A percentile compares a stretch with the other conserved stretches of the same genome.
These are phyloP conservation scores for Hirtodrosophila histrioides DNA, from an alignment of 2,888 invertebrate species.

Conservation along the genomic window DNA sequence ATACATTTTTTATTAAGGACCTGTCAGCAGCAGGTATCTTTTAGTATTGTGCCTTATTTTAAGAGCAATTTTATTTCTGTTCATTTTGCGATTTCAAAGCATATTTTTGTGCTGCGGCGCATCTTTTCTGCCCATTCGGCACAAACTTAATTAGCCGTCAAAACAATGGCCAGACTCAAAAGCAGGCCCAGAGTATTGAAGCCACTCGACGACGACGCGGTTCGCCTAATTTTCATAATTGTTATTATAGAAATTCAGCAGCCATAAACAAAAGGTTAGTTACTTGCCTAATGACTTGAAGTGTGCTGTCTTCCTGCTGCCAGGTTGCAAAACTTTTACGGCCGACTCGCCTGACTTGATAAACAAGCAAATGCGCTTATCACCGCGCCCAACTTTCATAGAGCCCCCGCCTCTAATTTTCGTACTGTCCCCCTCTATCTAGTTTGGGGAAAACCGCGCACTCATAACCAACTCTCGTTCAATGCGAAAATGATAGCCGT, in stretches of 20 bases:
- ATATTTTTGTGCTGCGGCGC: slow-evolving; percentile 52
- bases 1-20: slow-evolving; percentile 24
- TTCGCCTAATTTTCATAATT: slow-evolving; percentile 78
- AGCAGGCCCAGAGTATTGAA: neutral
- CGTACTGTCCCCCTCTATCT: slow-evolving; percentile 24
- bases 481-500: slow-evolving; percentile 78
- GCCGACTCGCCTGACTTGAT: slow-evolving; percentile 58
- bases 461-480: slow-evolving; percentile 61
- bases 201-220: slow-evolving; percentile 14
- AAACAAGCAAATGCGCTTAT: slow-evolving; percentile 78
- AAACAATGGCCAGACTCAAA: slow-evolving; percentile 58
- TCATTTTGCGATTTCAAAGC: slow-evolving; percentile 43
- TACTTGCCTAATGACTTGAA: slow-evolving; percentile 78
- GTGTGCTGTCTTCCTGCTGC: slow-evolving; percentile 42
- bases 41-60: slow-evolving; percentile 12
- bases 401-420: neutral
- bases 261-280: slow-evolving; percentile 81
- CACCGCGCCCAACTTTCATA: slow-evolving; percentile 48
- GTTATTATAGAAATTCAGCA: slow-evolving; percentile 79
- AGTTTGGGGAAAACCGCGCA: slow-evolving; percentile 45
- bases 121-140: slow-evolving; percentile 76
- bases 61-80: no score
- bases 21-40: slow-evolving; percentile 42
- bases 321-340: slow-evolving; percentile 41
- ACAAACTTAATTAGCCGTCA: slow-evolving; percentile 81